phyloP scores from a whole-genome alignment of 2,797 vertebrate species.

The Danio tinwini region DNA sequence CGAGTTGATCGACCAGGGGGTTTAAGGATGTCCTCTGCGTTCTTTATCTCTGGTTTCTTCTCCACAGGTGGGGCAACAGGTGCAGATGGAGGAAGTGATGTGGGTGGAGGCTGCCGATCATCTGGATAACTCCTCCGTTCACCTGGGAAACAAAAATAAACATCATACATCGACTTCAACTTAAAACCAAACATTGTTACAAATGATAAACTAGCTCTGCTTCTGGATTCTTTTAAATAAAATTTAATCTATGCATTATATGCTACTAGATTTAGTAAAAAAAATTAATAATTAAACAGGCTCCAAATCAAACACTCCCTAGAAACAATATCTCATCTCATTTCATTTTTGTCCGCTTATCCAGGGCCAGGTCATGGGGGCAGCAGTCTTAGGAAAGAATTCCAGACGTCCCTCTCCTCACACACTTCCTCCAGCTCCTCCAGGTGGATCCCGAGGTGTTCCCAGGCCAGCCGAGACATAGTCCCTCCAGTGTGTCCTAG shows the following conservation, averaged over 20 bases:
- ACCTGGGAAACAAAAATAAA: slow-evolving; percentile 70
- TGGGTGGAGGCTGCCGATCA: slow-evolving; percentile 83
- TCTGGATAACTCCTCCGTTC: slow-evolving; percentile 91
- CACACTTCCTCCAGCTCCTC: no score
- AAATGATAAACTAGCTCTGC: background rate
- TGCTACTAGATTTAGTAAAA: background rate
- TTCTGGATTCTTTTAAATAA: no score
- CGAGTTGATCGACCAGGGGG: slow-evolving; percentile 89
- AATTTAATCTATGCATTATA: background rate
- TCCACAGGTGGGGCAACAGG: slow-evolving; percentile 85
- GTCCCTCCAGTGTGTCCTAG: no score
- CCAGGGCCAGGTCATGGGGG: no score
- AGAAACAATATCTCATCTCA: no score
- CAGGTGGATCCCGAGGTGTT: no score
- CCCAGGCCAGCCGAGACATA: no score
- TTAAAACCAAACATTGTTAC: no score
- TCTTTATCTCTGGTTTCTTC: slow-evolving; percentile 97
- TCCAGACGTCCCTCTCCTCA: no score
- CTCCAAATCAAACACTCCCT: background rate
- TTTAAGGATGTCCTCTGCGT: slow-evolving; percentile 97
- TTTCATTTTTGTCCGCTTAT: no score
- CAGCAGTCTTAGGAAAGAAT: no score
- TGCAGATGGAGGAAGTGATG: slow-evolving; percentile 75
- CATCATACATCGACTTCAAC: slow-evolving; percentile 23
- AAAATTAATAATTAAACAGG: background rate